Percentiles rank a stretch among this genome's conserved stretches.
These are phyloP conservation scores for Caenorhabditis angaria DNA, from an alignment of 2,888 invertebrate genomes.

Conservation along the genomic window DNA sequence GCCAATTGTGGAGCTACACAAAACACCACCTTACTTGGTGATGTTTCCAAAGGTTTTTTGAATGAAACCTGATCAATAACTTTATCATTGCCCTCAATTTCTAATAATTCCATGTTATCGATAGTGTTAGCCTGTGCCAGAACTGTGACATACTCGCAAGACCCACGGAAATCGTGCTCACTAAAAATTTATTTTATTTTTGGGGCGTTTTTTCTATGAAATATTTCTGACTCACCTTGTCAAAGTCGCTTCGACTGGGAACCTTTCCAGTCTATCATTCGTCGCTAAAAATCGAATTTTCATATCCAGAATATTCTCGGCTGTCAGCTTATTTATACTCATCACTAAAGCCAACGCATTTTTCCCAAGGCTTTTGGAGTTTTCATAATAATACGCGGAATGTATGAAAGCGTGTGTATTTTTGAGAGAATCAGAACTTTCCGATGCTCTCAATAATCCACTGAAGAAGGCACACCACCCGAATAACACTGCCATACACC, in stretches of 20 bases:
- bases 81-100: conserved; percentile 22
- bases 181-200: neutral
- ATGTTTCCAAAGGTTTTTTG: neutral
- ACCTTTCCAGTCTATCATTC: neutral
- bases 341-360: conserved; percentile 18
- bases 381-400: conserved; percentile 22
- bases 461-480: too few species aligned
- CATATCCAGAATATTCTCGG: neutral
- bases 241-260: conserved; percentile 4
- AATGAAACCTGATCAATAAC: neutral
- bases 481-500: too few species aligned
- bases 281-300: neutral
- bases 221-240: conserved; percentile 21
- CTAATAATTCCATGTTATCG: conserved; percentile 18
- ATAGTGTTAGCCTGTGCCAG: conserved; percentile 23
- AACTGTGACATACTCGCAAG: conserved; percentile 23
- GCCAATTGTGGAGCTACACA: conserved; percentile 19
- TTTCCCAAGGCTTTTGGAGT: conserved; percentile 19
- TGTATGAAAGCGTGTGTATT: conserved; percentile 19
- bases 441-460: too few species aligned
- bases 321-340: conserved; percentile 17
- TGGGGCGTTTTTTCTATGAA: too few species aligned
- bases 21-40: conserved; percentile 7
- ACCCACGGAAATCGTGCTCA: conserved; percentile 17
- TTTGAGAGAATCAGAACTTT: too few species aligned